phyloP scores from a whole-genome alignment of 2,797 vertebrate genomes.

The Lagocephalus sceleratus region DNA sequence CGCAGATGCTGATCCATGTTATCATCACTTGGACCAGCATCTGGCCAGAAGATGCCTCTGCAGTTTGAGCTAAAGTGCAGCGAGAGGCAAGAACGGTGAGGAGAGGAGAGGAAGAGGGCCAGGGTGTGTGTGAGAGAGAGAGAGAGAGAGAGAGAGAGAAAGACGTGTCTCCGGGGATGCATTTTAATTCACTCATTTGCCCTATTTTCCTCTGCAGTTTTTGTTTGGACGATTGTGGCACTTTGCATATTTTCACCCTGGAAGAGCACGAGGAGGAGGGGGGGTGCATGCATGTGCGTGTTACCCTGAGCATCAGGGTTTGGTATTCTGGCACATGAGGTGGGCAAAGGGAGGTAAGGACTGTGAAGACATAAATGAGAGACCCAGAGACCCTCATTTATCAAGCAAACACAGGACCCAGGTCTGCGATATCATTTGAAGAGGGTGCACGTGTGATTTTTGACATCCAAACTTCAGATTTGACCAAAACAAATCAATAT shows the following conservation, averaged over 20 bases:
- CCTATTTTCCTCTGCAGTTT: constrained; percentile 78
- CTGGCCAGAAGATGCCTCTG: constrained; percentile 28
- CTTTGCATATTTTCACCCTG: constrained; percentile 77
- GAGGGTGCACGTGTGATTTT: no score
- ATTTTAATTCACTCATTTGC: constrained; percentile 80
- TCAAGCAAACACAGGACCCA: no score
- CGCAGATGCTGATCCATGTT: constrained; percentile 23
- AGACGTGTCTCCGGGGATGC: constrained; percentile 70
- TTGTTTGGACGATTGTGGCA: constrained; percentile 77
- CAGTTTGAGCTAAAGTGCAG: constrained; percentile 34
- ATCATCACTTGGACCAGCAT: constrained; percentile 27
- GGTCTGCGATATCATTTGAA: no score
- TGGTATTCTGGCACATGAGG: constrained; percentile 42
- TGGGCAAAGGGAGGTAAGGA: constrained; percentile 39
- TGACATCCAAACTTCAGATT: no score
- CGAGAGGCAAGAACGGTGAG: constrained; percentile 32
- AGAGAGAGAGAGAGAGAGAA: constrained; percentile 59
- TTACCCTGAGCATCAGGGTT: constrained; percentile 50
- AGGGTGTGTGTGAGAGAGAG: constrained; percentile 22
- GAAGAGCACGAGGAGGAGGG: constrained; percentile 59
- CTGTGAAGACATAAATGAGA: constrained; percentile 47
- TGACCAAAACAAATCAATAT: no score
- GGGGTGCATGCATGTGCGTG: constrained; percentile 38
- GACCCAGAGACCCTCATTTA: constrained; percentile 9
- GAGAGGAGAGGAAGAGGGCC: constrained; percentile 30